Evolutionary conservation across 1,140 invertebrate genomes (phyloP).

Genomic region (Sycophaga agraensis): DNA sequence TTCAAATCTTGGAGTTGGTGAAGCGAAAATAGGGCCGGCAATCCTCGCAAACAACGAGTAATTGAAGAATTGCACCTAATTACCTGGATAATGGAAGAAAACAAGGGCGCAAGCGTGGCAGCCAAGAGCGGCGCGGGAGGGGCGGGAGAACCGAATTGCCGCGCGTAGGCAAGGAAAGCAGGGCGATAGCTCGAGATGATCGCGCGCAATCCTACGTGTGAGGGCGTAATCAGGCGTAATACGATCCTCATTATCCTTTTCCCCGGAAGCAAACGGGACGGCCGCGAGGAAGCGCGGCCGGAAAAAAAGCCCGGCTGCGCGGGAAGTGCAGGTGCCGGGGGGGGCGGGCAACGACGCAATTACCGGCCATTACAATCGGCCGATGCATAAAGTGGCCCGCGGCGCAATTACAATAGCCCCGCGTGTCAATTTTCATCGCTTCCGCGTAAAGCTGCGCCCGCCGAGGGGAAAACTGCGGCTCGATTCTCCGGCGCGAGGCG

Average conservation of each 20-base stretch:
- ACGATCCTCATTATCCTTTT: not conserved
- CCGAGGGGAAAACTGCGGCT: too few species aligned
- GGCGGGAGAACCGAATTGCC: not conserved
- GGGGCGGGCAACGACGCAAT: too few species aligned
- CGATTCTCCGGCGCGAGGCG: not conserved
- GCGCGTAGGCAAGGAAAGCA: too few species aligned
- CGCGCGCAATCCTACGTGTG: not conserved
- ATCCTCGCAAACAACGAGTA: not conserved
- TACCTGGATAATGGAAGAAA: not conserved
- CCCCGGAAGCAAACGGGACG: not conserved
- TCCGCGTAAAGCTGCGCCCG: constrained; percentile 9
- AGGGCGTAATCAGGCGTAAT: constrained; percentile 15
- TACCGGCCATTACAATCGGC: not conserved
- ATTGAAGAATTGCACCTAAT: constrained; percentile 15
- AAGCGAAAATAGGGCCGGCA: not conserved
- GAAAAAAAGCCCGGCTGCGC: too few species aligned
- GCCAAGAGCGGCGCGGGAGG: too few species aligned
- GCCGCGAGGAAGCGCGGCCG: not conserved
- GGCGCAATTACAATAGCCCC: not conserved
- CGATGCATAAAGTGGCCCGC: not conserved
- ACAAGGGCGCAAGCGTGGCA: too few species aligned
- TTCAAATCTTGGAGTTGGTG: not conserved
- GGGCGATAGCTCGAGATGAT: too few species aligned
- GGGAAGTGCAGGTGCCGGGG: too few species aligned
- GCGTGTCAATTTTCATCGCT: constrained; percentile 17